Conservation (phyloP, 2,888 invertebrate species). For the Euplagia quadripunctaria region DNA sequence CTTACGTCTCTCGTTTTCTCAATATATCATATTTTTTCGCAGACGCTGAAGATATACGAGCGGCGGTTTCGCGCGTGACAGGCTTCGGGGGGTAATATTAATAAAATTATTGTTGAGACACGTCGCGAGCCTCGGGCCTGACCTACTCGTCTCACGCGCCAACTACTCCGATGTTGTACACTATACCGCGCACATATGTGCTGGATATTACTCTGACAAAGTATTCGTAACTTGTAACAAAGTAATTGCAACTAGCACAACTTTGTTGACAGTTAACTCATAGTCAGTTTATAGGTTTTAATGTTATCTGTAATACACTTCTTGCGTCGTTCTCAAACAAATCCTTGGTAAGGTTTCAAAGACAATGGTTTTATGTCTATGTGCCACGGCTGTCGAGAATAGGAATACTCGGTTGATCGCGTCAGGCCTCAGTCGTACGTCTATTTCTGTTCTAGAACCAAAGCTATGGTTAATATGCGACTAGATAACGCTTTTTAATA, state of each 20-base stretch:
- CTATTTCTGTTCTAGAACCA: too few species aligned
- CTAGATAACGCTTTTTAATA: too few species aligned
- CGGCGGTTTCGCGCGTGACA: slow-evolving; percentile 84
- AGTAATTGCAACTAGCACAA: neutral
- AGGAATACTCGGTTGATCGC: too few species aligned
- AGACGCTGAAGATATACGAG: slow-evolving; percentile 81
- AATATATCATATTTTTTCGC: slow-evolving; percentile 86
- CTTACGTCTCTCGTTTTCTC: slow-evolving; percentile 82
- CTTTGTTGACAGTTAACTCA: neutral
- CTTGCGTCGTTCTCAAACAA: neutral
- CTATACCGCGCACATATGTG: slow-evolving; percentile 38
- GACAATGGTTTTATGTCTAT: too few species aligned
- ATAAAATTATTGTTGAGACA: slow-evolving; percentile 87
- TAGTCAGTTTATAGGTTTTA: neutral
- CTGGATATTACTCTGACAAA: slow-evolving; percentile 29
- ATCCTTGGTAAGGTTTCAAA: neutral
- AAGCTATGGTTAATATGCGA: too few species aligned
- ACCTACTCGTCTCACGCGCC: slow-evolving; percentile 65
- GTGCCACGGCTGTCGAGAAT: too few species aligned
- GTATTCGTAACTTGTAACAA: slow-evolving; percentile 9
- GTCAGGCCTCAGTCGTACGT: too few species aligned
- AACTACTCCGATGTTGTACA: slow-evolving; percentile 46
- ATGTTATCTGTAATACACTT: neutral
- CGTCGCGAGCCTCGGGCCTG: slow-evolving; percentile 68
- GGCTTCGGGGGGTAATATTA: slow-evolving; percentile 85